A percentile compares a stretch with the other conserved stretches of the same genome.
Conservation (phyloP, 2,797 vertebrate species). For the Spondyliosoma cantharus region DNA sequence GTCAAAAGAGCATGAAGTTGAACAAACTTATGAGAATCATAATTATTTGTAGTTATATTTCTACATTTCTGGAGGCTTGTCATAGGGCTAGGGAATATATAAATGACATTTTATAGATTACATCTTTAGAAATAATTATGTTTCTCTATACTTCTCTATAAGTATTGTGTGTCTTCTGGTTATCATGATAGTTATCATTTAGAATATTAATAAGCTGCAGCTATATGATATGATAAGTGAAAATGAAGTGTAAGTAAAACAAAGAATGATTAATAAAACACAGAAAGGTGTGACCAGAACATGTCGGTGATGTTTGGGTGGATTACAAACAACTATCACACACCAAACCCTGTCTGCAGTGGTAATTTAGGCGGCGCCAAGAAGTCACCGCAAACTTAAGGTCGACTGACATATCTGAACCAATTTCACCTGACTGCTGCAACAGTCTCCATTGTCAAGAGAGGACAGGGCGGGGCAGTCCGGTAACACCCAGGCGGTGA, state of each 20-base stretch:
- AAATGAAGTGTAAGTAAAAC: not conserved
- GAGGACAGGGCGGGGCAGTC: slow-evolving; percentile 17
- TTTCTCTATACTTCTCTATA: not conserved
- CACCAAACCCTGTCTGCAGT: slow-evolving; percentile 9
- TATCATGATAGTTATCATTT: not conserved
- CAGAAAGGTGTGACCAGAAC: slow-evolving; percentile 45
- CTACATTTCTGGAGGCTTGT: slow-evolving; percentile 8
- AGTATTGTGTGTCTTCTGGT: slow-evolving; percentile 18
- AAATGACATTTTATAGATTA: not conserved
- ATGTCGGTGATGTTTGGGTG: slow-evolving; percentile 1
- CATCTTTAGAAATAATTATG: slow-evolving; percentile 2
- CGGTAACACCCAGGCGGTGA: slow-evolving; percentile 51
- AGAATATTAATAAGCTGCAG: not conserved
- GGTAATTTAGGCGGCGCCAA: not conserved
- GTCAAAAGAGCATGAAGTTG: slow-evolving; percentile 3
- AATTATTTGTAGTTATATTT: slow-evolving; percentile 1
- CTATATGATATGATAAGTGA: slow-evolving; percentile 36
- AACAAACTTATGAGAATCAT: not conserved
- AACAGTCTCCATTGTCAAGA: slow-evolving; percentile 20
- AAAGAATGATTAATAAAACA: slow-evolving; percentile 16
- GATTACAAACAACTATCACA: slow-evolving; percentile 37
- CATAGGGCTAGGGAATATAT: slow-evolving; percentile 3
- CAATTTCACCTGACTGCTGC: slow-evolving; percentile 28
- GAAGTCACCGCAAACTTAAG: not conserved
- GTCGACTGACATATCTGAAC: slow-evolving; percentile 38